Conservation (phyloP, 2,888 invertebrate species). For the Papilio gigon region DNA sequence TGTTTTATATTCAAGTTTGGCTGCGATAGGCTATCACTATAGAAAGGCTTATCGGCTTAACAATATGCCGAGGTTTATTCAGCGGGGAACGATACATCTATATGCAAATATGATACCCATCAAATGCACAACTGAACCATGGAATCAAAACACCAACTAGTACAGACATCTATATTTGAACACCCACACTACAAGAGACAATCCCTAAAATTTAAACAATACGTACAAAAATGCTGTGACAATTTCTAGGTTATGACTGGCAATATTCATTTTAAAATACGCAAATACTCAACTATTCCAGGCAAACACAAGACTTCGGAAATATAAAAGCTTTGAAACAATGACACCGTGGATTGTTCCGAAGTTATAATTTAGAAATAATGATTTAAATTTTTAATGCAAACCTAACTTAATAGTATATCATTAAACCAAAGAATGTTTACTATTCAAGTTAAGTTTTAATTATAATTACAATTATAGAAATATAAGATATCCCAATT, state of each 20-base stretch:
- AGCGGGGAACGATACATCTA: slow-evolving; percentile 31
- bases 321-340: too few relatives aligned
- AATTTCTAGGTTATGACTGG: not conserved
- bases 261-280: not conserved
- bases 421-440: too few relatives aligned
- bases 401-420: too few relatives aligned
- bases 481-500: too few relatives aligned
- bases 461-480: too few relatives aligned
- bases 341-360: too few relatives aligned
- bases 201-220: slow-evolving; percentile 15
- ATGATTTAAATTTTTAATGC: too few relatives aligned
- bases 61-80: slow-evolving; percentile 38
- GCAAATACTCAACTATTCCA: too few relatives aligned
- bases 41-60: slow-evolving; percentile 25
- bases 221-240: not conserved
- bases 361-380: too few relatives aligned
- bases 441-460: too few relatives aligned
- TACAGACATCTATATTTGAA: slow-evolving; percentile 9
- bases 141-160: slow-evolving; percentile 31
- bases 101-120: slow-evolving; percentile 38
- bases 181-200: not conserved
- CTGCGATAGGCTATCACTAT: slow-evolving; percentile 6
- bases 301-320: too few relatives aligned
- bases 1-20: not conserved
- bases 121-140: slow-evolving; percentile 37